Evolutionary conservation across 2,888 invertebrate species (phyloP), one percentile per base, ranked within the genome.

Genomic region (Eristalis arbustorum): DNA sequence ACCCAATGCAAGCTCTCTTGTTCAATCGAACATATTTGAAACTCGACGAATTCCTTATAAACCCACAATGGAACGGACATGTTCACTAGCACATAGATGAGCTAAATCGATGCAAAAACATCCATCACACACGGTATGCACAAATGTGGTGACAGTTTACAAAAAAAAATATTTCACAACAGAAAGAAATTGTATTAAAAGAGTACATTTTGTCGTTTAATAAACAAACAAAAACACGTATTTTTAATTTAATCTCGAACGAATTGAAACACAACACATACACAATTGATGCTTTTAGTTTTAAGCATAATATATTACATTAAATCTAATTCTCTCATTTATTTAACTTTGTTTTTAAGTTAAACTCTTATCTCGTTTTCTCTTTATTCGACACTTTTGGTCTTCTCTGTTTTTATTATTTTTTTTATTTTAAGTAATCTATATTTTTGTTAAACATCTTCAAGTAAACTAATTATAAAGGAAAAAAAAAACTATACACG

Each of bases 221-320:
- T 25, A 62, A 76, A 68, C 6, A 49, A 49, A 42, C 14, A 42
- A n/a, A 42, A 5, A 42, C 14, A 42, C 14, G 6, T 14, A 25
- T 25, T 59, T 59, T 59, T 59, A 59, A 18, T 18, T 49, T 18
- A 59, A 23, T 23, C 14, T 59, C 25, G n/a, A 62, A 62, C 37
- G 22, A 31, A 61, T 28, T 14, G 49, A 42, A 40, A 62, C 25
- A 74, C 56, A 57, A 71, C 28, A 77, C 59, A 81, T 40, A 72
- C 14, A 82, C 37, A 77, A 25, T 72, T 67, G 76, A 82, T 82
- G 82, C 67, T 82, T 82, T 67, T 66, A 77, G 77, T 76, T 82
- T 61, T 40, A 82, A 66, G 61, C 69, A 25, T 64, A 80, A 57
- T 34, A 61, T 61, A 61, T 61, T 31, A 61, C 49, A 66, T 74